Conservation (phyloP, 1,140 invertebrate genomes). For the Dreissena polymorpha region DNA sequence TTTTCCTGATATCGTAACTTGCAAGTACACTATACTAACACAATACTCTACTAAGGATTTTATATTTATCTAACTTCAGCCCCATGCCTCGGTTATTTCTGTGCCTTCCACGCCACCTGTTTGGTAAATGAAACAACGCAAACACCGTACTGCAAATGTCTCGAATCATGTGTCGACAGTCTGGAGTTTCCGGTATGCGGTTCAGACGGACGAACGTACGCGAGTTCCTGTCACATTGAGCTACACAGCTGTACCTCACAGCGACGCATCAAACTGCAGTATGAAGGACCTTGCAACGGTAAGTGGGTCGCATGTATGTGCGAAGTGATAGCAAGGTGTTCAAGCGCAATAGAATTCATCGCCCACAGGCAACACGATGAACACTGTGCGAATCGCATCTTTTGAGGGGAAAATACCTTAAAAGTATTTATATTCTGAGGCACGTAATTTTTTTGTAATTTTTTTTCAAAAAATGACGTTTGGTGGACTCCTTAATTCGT, state of each 20-base stretch:
- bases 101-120: conserved; percentile 86
- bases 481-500: too few relatives aligned
- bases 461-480: too few relatives aligned
- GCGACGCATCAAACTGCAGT: conserved; percentile 89
- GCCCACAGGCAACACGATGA: not conserved
- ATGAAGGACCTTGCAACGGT: conserved; percentile 86
- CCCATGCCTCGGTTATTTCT: conserved; percentile 71
- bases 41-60: too few relatives aligned
- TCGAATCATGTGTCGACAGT: conserved; percentile 88
- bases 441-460: too few relatives aligned
- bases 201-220: conserved; percentile 89
- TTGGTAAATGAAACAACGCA: conserved; percentile 90
- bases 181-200: conserved; percentile 89
- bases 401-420: not conserved
- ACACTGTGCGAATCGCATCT: not conserved
- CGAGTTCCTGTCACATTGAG: conserved; percentile 87
- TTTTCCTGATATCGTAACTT: too few relatives aligned
- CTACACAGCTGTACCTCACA: conserved; percentile 90
- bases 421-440: too few relatives aligned
- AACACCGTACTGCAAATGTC: conserved; percentile 88
- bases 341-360: not conserved
- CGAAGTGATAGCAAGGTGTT: not conserved
- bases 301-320: not conserved
- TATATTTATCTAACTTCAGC: conserved; percentile 64
- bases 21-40: too few relatives aligned